phyloP scores from a whole-genome alignment of 2,888 invertebrate genomes.

The Callyntrura sp. region DNA sequence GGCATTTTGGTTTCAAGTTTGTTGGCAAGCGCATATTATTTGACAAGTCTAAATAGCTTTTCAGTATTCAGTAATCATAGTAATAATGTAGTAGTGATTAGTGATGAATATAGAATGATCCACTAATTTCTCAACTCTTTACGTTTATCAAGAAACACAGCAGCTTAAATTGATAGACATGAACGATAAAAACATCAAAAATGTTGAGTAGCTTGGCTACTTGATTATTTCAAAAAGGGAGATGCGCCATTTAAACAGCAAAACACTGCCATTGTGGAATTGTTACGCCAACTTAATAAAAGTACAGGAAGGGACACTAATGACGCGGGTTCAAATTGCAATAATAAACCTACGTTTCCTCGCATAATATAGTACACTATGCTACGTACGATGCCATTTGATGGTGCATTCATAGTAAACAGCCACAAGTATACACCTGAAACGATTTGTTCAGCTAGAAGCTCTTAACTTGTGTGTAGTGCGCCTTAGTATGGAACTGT shows the following conservation, averaged over 20 bases:
- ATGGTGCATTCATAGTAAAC: background rate
- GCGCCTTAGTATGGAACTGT: background rate
- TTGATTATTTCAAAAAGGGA: background rate
- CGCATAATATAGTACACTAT: background rate
- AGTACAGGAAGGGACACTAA: background rate
- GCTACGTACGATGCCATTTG: background rate
- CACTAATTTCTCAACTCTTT: background rate
- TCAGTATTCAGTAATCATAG: conserved; percentile 39
- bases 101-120: conserved; percentile 33
- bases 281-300: too few species aligned
- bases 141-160: background rate
- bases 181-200: too few species aligned
- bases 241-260: background rate
- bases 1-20: conserved; percentile 78
- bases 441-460: conserved; percentile 6
- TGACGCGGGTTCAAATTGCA: too few species aligned
- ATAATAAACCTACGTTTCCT: background rate
- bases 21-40: conserved; percentile 78
- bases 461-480: conserved; percentile 32
- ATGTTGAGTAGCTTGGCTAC: too few species aligned
- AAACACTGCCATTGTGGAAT: too few species aligned
- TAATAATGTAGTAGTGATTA: conserved; percentile 21
- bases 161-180: too few species aligned
- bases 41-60: conserved; percentile 77
- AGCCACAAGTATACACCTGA: background rate